phyloP scores from a whole-genome alignment of 64 coral and sea anemone species.

The Stichodactyla mertensii region DNA sequence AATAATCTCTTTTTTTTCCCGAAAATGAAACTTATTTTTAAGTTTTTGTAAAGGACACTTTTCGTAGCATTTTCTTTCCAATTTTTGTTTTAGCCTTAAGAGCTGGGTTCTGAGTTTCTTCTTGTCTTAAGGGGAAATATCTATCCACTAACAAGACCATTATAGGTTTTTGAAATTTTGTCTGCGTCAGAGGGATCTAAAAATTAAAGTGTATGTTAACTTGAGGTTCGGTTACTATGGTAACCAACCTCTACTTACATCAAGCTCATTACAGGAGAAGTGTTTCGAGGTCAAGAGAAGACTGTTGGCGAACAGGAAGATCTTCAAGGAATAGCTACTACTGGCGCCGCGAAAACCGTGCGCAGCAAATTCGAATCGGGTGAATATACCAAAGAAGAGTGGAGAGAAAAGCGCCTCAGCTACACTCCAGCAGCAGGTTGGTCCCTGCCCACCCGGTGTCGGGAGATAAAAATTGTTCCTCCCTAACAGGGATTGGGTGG shows the following conservation, averaged over 20 bases:
- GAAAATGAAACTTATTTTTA: no score
- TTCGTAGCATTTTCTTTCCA: no score
- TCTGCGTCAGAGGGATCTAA: neutral
- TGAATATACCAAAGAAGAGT: neutral
- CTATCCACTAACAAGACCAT: no score
- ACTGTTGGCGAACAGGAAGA: slow-evolving; percentile 15
- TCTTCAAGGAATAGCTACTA: slow-evolving; percentile 27
- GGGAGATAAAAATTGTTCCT: neutral
- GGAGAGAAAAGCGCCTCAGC: slow-evolving; percentile 47
- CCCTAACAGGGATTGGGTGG: neutral
- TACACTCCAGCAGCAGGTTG: slow-evolving; percentile 44
- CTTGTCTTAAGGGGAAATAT: no score
- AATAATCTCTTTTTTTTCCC: no score
- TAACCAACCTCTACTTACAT: neutral
- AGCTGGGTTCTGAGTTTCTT: no score
- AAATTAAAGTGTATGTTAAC: neutral
- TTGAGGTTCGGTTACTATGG: neutral
- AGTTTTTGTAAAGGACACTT: no score
- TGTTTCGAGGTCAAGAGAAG: neutral
- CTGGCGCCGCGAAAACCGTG: slow-evolving; percentile 31
- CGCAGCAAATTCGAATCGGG: slow-evolving; percentile 39
- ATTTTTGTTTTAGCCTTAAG: no score
- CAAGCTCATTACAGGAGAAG: slow-evolving; percentile 19
- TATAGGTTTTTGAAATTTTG: neutral
- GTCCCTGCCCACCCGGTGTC: neutral